Evolutionary conservation across 2,888 invertebrate species (phyloP).

Genomic region (Cinara cedri): DNA sequence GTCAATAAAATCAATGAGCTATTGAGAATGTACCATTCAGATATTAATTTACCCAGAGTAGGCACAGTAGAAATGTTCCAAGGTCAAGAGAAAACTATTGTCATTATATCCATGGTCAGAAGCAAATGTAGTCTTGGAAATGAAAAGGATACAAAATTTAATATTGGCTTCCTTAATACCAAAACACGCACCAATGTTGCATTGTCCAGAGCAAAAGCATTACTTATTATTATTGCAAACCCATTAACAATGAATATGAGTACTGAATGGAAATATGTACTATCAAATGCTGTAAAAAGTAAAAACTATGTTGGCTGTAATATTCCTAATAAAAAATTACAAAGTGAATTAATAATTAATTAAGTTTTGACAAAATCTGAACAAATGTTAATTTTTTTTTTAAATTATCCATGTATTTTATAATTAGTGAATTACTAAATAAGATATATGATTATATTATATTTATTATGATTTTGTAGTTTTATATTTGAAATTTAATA

Average conservation of each 20-base stretch:
- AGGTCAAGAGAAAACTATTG: slow-evolving; percentile 77
- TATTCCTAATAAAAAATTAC: background rate
- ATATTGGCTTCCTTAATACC: slow-evolving; percentile 76
- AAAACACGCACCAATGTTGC: slow-evolving; percentile 88
- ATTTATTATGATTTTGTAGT: too few species aligned
- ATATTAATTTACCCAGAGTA: slow-evolving; percentile 68
- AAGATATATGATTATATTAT: too few species aligned
- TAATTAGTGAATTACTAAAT: too few species aligned
- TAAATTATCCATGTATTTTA: too few species aligned
- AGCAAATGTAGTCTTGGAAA: slow-evolving; percentile 63
- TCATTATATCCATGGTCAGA: slow-evolving; percentile 75
- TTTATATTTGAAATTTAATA: too few species aligned
- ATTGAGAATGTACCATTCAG: slow-evolving; percentile 65
- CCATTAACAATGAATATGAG: slow-evolving; percentile 64
- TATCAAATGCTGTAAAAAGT: background rate
- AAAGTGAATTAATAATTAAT: too few species aligned
- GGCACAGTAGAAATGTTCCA: slow-evolving; percentile 88
- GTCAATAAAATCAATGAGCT: slow-evolving; percentile 70
- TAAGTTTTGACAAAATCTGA: too few species aligned
- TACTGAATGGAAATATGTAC: background rate
- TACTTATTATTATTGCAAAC: slow-evolving; percentile 83
- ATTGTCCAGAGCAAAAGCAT: slow-evolving; percentile 80
- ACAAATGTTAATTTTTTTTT: too few species aligned
- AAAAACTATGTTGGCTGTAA: slow-evolving; percentile 41
- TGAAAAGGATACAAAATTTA: slow-evolving; percentile 60